Conservation (phyloP, 2,888 invertebrate species). For the Lottia gigantea region DNA sequence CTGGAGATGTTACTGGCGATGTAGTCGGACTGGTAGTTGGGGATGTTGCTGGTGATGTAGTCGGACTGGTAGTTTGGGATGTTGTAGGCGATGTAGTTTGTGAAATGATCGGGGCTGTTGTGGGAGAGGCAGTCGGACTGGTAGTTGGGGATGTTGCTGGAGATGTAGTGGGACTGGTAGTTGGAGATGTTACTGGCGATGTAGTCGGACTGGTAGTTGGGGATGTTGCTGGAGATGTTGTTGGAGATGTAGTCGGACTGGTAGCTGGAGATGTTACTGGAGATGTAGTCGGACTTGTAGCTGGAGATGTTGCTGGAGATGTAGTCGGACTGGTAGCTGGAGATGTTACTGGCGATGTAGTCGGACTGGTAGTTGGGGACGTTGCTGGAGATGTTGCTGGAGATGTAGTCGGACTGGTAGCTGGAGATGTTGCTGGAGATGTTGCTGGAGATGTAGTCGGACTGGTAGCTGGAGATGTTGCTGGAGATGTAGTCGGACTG, state of each 20-base stretch:
- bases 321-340: background rate
- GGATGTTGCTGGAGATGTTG: too few species aligned
- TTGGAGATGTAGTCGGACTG: background rate
- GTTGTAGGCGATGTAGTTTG: background rate
- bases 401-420: background rate
- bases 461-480: background rate
- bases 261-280: background rate
- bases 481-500: background rate
- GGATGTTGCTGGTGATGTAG: background rate
- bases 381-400: background rate
- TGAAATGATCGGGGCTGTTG: background rate
- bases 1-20: background rate
- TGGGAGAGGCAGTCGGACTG: background rate
- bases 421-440: background rate
- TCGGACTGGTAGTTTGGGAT: background rate
- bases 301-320: background rate
- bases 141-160: background rate
- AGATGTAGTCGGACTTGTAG: background rate
- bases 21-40: background rate
- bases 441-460: background rate
- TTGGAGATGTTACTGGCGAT: background rate
- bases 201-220: background rate
- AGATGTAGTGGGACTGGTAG: background rate
- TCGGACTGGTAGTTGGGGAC: background rate
- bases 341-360: background rate